Conservation (phyloP, 2,113 vertebrate species). For the Piprites chloris region DNA sequence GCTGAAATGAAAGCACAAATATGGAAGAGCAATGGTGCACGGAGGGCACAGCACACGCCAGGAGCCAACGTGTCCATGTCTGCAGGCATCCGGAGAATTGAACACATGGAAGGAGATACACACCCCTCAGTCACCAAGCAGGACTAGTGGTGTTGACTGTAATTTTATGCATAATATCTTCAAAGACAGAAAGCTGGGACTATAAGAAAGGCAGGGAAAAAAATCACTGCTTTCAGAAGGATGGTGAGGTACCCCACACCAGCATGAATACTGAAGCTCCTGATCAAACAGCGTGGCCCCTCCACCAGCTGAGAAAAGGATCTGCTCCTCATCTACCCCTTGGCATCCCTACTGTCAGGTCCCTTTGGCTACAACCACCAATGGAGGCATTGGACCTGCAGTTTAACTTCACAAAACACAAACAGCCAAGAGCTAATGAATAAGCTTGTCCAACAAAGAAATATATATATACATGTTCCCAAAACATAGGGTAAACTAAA, state of each 20-base stretch:
- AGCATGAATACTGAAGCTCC: accelerated
- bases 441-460: not conserved
- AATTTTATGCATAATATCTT: not conserved
- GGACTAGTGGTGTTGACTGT: not conserved
- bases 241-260: not conserved
- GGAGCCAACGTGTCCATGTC: not conserved
- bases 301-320: not conserved
- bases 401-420: not conserved
- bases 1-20: not conserved
- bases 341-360: accelerated
- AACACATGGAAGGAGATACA: not conserved
- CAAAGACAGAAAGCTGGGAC: not conserved
- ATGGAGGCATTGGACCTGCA: not conserved
- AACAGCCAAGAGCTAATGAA: not conserved
- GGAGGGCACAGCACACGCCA: not conserved
- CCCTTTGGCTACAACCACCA: not conserved
- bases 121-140: not conserved
- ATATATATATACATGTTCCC: not conserved
- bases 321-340: not conserved
- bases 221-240: not conserved
- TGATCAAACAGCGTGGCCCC: accelerated
- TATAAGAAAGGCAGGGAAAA: not conserved
- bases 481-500: not conserved
- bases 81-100: not conserved
- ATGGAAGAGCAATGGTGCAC: not conserved